These are phyloP conservation scores for Cochlearius cochlearius DNA, from an alignment of 2,113 vertebrate species.

Conservation along the genomic window DNA sequence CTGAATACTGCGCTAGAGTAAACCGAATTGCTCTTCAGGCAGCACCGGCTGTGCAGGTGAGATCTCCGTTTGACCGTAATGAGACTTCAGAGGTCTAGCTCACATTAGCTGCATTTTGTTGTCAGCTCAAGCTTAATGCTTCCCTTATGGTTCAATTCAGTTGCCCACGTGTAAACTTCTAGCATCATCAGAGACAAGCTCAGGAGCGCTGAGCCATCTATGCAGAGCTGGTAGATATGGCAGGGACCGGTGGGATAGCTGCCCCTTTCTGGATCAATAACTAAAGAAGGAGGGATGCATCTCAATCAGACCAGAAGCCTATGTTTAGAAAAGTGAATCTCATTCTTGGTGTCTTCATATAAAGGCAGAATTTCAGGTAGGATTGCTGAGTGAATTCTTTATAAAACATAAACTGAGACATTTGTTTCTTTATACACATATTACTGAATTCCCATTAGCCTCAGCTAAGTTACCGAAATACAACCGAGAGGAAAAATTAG, in stretches of 20 bases:
- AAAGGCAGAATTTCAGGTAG: background rate
- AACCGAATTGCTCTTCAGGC: background rate
- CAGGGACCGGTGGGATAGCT: background rate
- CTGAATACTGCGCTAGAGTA: background rate
- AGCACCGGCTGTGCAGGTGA: background rate
- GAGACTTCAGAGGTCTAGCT: background rate
- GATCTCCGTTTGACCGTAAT: background rate
- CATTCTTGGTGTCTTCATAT: background rate
- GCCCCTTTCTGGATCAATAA: background rate
- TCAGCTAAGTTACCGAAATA: background rate
- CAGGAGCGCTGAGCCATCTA: background rate
- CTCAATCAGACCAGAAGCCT: background rate
- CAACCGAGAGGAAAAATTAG: background rate
- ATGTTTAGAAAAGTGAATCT: background rate
- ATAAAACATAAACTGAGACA: background rate
- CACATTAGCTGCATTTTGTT: background rate
- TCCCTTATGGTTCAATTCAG: background rate
- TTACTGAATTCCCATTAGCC: background rate
- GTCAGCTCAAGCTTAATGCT: background rate
- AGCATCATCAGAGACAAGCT: background rate
- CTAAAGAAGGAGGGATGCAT: background rate
- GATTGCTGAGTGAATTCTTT: background rate
- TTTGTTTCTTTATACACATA: accelerated
- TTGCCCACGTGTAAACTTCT: background rate
- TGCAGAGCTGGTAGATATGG: background rate